These are phyloP conservation scores for Sminthurinus aureus DNA, from an alignment of 2,888 invertebrate genomes.

Conservation along the genomic window DNA sequence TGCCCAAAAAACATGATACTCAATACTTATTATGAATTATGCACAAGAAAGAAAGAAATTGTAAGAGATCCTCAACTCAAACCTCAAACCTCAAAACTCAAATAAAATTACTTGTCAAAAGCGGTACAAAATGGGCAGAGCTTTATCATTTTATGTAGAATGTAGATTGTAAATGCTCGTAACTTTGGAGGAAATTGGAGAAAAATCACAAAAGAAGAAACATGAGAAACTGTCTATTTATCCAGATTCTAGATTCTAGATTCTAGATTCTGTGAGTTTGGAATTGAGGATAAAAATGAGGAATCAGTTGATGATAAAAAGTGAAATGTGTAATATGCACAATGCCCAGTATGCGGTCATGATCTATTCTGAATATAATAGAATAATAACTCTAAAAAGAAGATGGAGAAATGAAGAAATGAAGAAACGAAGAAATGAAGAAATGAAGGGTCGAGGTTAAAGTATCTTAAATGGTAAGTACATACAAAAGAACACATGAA, in stretches of 20 bases:
- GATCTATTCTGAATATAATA: conserved; percentile 16
- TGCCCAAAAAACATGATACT: no score
- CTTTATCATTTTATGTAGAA: no score
- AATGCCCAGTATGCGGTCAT: conserved; percentile 2
- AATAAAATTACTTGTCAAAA: neutral
- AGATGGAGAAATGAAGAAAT: neutral
- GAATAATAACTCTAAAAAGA: neutral
- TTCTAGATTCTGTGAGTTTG: no score
- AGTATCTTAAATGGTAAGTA: no score
- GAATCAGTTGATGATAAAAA: neutral
- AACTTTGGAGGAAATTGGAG: neutral
- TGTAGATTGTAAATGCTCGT: neutral
- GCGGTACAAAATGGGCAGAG: neutral
- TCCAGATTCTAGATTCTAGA: no score
- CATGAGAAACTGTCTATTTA: neutral
- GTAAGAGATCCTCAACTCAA: no score
- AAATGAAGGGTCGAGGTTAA: no score
- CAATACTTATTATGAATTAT: no score
- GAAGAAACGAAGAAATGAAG: no score
- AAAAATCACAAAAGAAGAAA: neutral
- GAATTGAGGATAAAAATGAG: neutral
- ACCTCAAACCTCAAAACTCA: no score
- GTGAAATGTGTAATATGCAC: conserved; percentile 6
- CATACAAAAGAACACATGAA: no score
- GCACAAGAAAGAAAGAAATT: no score